Evolutionary conservation across 1,140 invertebrate genomes (phyloP), one percentile per base, ranked within the genome.

Genomic region (Zaprionus africanus): DNA sequence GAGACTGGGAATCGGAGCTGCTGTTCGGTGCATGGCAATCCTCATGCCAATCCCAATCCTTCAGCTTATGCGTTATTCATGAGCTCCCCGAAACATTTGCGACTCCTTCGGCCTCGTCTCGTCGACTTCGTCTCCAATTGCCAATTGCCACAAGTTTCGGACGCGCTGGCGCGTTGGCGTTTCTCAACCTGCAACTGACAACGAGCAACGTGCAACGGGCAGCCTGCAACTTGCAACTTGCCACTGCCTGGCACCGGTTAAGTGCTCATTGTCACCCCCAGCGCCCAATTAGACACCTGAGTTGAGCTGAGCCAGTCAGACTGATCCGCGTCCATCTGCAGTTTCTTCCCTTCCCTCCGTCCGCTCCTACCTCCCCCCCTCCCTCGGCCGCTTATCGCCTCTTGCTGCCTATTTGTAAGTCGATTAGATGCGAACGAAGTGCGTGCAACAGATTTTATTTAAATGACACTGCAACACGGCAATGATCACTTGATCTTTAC

Each of bases 241-340:
- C 58, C 36, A 15, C 22, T 26, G 24, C n/a, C 15, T 43, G 41
- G 12, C 31, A n/a, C 54, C 65, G 80, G 56, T 72, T 90, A 88
- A 88, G 85, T 88, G 85, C 77, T 72, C 85, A 88, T 88, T 88
- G 85, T 88, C 85, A 88, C 85, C 85, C 84, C 85, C 81, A 88
- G 86, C 81, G 85, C 85, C 85, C 85, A 88, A 88, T 88, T 88
- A 88, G 85, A 88, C 85, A 85, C 85, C 81, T 90, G 85, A 85
- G 84, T 53, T 46, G 28, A 43, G 22, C 56, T 6, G 56, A 56
- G 26, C 13, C 17, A 7, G 7, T 1, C 53, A 24, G 19, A 43
- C 31, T 59, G 58, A 15, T 41, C 36, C 36, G 26, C 17, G 24
- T 61, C 38, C 26, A 41, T 12, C 54, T 31, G 53, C 28, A 59